Evolutionary conservation across 2,113 vertebrate species (phyloP).

Genomic region (Perccottus glenii): DNA sequence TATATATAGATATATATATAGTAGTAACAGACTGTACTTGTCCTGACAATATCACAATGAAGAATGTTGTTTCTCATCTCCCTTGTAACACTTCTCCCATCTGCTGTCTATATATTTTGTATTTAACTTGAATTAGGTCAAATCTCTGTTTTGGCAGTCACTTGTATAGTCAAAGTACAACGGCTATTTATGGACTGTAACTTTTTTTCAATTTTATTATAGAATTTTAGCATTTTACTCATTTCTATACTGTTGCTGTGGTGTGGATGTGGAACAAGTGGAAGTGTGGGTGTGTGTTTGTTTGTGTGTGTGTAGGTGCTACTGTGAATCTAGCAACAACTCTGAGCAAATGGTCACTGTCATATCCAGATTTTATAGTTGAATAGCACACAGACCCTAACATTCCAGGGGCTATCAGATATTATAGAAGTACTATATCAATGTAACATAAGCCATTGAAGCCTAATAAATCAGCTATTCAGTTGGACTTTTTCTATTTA

Average conservation of each 20-base stretch:
- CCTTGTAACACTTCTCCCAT: background rate
- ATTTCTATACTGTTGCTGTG: constrained; percentile 58
- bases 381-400: constrained; percentile 37
- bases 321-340: constrained; percentile 60
- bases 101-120: constrained; percentile 1
- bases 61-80: background rate
- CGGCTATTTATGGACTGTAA: constrained; percentile 13
- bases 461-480: constrained; percentile 22
- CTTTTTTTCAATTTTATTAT: constrained; percentile 19
- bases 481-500: constrained; percentile 43
- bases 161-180: constrained; percentile 18
- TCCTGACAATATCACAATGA: background rate
- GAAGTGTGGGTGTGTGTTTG: constrained; percentile 20
- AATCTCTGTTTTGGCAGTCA: constrained; percentile 48
- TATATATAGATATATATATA: background rate
- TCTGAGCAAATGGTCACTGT: constrained; percentile 45
- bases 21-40: background rate
- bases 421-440: background rate
- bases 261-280: constrained; percentile 50
- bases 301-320: constrained; percentile 45
- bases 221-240: constrained; percentile 35
- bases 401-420: constrained; percentile 34
- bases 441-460: constrained; percentile 45
- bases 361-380: constrained; percentile 57
- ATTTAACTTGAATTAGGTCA: background rate